Evolutionary conservation across 2,888 invertebrate genomes (phyloP).

Genomic region (Eledona agricola): DNA sequence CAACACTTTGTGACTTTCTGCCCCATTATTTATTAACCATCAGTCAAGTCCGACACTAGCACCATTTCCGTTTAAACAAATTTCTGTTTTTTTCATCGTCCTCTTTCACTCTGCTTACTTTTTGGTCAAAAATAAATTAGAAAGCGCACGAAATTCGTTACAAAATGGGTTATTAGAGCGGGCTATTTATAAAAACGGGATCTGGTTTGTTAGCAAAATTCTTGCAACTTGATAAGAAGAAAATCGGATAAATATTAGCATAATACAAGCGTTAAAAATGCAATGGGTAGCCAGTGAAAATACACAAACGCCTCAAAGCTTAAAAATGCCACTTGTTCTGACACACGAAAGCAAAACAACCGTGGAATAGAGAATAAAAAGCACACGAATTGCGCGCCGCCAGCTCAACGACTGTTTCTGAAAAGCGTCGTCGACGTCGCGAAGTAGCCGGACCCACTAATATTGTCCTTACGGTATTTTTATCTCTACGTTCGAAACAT

Average conservation of each 20-base stretch:
- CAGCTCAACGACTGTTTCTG: slow-evolving; percentile 53
- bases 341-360: slow-evolving; percentile 33
- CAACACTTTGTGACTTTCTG: slow-evolving; percentile 63
- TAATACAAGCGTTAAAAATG: too few species aligned
- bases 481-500: slow-evolving; percentile 42
- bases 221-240: too few species aligned
- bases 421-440: slow-evolving; percentile 45
- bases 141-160: slow-evolving; percentile 3
- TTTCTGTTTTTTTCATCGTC: slow-evolving; percentile 16
- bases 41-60: slow-evolving; percentile 12
- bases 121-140: slow-evolving; percentile 17
- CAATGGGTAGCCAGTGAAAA: too few species aligned
- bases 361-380: slow-evolving; percentile 36
- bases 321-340: slow-evolving; percentile 21
- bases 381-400: slow-evolving; percentile 45
- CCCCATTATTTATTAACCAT: slow-evolving; percentile 55
- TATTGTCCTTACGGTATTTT: slow-evolving; percentile 53
- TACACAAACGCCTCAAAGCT: too few species aligned
- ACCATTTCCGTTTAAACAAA: slow-evolving; percentile 14
- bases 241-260: too few species aligned
- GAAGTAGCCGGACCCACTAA: slow-evolving; percentile 39
- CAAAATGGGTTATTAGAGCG: slow-evolving; percentile 21
- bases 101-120: slow-evolving; percentile 6
- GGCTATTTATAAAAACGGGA: slow-evolving; percentile 40
- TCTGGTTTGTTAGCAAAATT: not conserved